Evolutionary conservation across 2,797 vertebrate species (phyloP).

Genomic region (Chelon labrosus): DNA sequence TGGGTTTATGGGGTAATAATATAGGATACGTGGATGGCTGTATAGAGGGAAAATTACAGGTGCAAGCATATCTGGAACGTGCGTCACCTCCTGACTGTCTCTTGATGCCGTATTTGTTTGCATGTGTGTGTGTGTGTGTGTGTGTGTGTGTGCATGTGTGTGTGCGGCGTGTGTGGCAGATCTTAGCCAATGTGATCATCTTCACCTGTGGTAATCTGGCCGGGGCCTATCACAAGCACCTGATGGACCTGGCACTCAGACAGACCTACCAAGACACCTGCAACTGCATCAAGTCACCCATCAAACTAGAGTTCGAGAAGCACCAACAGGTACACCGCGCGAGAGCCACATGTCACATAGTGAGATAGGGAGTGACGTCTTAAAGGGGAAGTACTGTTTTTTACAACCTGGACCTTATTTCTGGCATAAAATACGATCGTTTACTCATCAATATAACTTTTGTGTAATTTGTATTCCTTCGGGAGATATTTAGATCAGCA

Average conservation of each 20-base stretch:
- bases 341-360: neutral
- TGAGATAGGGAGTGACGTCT: neutral
- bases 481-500: no score
- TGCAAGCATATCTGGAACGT: slow-evolving; percentile 1
- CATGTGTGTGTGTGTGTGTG: neutral
- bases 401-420: no score
- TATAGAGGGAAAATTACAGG: slow-evolving; percentile 37
- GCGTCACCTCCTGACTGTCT: slow-evolving; percentile 26
- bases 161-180: slow-evolving; percentile 79
- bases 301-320: slow-evolving; percentile 98
- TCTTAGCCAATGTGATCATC: slow-evolving; percentile 96
- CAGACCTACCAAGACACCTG: slow-evolving; percentile 98
- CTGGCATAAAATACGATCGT: no score
- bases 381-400: neutral
- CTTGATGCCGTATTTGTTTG: slow-evolving; percentile 13
- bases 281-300: slow-evolving; percentile 98
- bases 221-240: slow-evolving; percentile 96
- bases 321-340: slow-evolving; percentile 92
- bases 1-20: slow-evolving; percentile 65
- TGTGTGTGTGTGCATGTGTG: neutral
- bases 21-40: slow-evolving; percentile 35
- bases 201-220: slow-evolving; percentile 97
- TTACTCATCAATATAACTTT: no score
- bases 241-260: slow-evolving; percentile 96
- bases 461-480: no score